Evolutionary conservation across 2,113 vertebrate species (phyloP).

Genomic region (Copsychus sechellarum): DNA sequence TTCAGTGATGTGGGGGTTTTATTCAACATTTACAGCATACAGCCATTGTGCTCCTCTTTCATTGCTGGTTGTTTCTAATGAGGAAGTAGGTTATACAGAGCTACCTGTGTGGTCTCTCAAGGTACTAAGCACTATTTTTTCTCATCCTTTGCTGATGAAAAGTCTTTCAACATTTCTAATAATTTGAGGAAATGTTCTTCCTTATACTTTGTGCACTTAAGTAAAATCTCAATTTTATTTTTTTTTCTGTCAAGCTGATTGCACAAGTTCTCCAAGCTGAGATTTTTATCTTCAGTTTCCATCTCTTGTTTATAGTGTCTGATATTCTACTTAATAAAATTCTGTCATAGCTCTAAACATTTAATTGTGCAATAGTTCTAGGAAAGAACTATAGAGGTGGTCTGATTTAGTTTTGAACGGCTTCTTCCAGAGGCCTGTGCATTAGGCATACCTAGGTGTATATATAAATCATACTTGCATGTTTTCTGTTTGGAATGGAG

Average conservation of each 20-base stretch:
- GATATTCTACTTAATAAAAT: background rate
- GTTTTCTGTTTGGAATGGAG: background rate
- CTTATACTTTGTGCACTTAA: background rate
- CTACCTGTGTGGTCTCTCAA: conserved; percentile 22
- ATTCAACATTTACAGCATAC: background rate
- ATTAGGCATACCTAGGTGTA: background rate
- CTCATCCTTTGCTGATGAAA: background rate
- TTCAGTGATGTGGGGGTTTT: background rate
- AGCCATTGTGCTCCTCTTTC: background rate
- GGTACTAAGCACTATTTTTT: background rate
- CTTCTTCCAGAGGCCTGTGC: background rate
- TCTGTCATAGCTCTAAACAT: background rate
- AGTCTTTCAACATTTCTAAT: conserved; percentile 27
- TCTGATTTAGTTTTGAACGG: background rate
- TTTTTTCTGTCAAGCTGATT: background rate
- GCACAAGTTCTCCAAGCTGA: background rate
- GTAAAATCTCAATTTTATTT: background rate
- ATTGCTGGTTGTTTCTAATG: background rate
- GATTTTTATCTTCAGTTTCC: background rate
- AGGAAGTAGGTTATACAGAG: background rate
- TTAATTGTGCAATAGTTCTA: background rate
- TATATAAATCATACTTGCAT: background rate
- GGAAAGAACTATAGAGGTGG: background rate
- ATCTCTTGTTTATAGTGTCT: conserved; percentile 19
- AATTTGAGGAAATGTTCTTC: conserved; percentile 32